phyloP scores from a whole-genome alignment of 2,888 invertebrate genomes.

The Oegoconia quadripuncta region DNA sequence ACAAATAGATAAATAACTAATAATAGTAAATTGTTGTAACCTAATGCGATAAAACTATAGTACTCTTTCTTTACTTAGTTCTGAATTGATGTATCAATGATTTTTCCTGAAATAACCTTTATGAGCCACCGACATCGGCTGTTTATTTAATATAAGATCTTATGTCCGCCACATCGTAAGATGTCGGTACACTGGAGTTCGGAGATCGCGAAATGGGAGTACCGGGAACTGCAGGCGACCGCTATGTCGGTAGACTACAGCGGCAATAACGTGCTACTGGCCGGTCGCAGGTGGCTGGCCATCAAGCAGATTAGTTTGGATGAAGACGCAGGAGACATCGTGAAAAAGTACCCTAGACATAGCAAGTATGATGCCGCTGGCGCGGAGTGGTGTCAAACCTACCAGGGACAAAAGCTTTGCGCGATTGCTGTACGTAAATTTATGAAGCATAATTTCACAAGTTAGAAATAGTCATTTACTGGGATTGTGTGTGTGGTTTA shows the following conservation, averaged over 20 bases:
- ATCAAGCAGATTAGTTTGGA: slow-evolving; percentile 86
- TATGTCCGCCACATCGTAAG: too few relatives aligned
- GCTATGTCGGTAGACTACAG: slow-evolving; percentile 95
- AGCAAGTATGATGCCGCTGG: slow-evolving; percentile 96
- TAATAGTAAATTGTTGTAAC: slow-evolving; percentile 1
- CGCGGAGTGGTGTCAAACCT: slow-evolving; percentile 94
- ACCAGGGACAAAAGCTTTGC: slow-evolving; percentile 87
- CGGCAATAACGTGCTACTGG: slow-evolving; percentile 91
- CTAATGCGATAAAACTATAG: neutral
- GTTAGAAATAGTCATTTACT: too few relatives aligned
- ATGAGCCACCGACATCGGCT: too few relatives aligned
- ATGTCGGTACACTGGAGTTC: slow-evolving; percentile 76
- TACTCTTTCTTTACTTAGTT: too few relatives aligned
- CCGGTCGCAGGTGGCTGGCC: slow-evolving; percentile 90
- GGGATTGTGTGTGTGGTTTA: too few relatives aligned
- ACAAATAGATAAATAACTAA: too few relatives aligned
- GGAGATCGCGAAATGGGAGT: slow-evolving; percentile 82
- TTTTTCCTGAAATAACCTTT: too few relatives aligned
- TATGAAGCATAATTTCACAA: neutral
- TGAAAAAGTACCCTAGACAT: slow-evolving; percentile 89
- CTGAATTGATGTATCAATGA: too few relatives aligned
- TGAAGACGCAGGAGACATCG: slow-evolving; percentile 82
- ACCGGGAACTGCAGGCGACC: slow-evolving; percentile 92
- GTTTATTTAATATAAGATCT: too few relatives aligned
- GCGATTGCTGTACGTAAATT: slow-evolving; percentile 87